Evolutionary conservation across 2,113 vertebrate species (phyloP).

Genomic region (Solea senegalensis): DNA sequence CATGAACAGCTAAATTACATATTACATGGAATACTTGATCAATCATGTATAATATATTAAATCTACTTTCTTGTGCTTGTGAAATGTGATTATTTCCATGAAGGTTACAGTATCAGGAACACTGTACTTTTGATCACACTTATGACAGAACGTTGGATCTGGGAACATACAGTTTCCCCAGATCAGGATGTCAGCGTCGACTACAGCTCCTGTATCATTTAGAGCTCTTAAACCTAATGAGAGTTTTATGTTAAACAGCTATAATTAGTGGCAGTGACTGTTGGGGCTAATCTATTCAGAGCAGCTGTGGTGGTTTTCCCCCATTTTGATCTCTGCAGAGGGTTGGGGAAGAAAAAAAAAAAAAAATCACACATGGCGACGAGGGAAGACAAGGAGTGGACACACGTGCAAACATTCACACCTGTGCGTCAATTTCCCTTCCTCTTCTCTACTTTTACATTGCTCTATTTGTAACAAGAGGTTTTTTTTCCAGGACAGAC

Average conservation of each 20-base stretch:
- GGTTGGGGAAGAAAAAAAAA: constrained; percentile 5
- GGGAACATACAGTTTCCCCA: neutral
- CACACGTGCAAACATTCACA: neutral
- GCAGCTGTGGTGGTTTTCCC: constrained; percentile 73
- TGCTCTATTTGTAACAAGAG: no score
- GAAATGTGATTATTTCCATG: no score
- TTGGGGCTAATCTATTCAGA: constrained; percentile 70
- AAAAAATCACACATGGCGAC: constrained; percentile 20
- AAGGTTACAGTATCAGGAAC: neutral
- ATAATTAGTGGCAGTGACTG: constrained; percentile 74
- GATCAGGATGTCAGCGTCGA: constrained; percentile 21
- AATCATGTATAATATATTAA: neutral
- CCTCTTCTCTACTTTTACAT: neutral
- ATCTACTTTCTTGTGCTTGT: neutral
- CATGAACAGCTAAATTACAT: no score
- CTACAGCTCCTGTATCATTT: constrained; percentile 51
- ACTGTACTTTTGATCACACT: neutral
- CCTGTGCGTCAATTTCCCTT: neutral
- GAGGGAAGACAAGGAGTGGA: constrained; percentile 19
- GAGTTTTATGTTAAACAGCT: constrained; percentile 75
- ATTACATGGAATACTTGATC: neutral
- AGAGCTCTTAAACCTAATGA: constrained; percentile 68
- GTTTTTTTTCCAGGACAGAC: neutral
- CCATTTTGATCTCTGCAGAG: constrained; percentile 72
- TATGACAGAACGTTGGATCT: constrained; percentile 10